phyloP scores from a whole-genome alignment of 2,888 invertebrate species.

The Drosophila helvetica region DNA sequence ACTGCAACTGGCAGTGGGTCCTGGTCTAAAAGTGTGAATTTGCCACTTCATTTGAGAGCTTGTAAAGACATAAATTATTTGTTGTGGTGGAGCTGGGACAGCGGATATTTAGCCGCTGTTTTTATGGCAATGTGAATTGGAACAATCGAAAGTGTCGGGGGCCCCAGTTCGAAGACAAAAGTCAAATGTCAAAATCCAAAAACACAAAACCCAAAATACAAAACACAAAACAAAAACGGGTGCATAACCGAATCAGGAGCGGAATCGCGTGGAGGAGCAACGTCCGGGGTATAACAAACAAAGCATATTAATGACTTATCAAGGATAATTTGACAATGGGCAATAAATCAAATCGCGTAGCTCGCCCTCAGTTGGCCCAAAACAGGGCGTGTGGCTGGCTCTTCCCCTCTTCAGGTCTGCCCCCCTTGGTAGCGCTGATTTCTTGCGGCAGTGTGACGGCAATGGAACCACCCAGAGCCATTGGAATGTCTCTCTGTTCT shows the following conservation, averaged over 20 bases:
- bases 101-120: slow-evolving; percentile 56
- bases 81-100: slow-evolving; percentile 24
- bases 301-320: slow-evolving; percentile 84
- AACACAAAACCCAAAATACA: slow-evolving; percentile 43
- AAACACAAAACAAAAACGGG: too few species aligned
- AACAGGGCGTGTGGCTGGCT: slow-evolving; percentile 65
- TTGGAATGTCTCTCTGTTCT: slow-evolving; percentile 38
- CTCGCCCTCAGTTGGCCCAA: slow-evolving; percentile 24
- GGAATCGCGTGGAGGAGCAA: slow-evolving; percentile 20
- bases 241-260: slow-evolving; percentile 1
- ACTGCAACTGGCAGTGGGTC: neutral
- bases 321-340: slow-evolving; percentile 84
- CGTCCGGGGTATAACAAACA: slow-evolving; percentile 51
- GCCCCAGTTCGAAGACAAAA: slow-evolving; percentile 56
- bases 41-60: slow-evolving; percentile 80
- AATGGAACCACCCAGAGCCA: slow-evolving; percentile 46
- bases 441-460: slow-evolving; percentile 26
- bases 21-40: slow-evolving; percentile 75
- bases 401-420: slow-evolving; percentile 13
- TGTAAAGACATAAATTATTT: slow-evolving; percentile 74
- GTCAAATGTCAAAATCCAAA: slow-evolving; percentile 56
- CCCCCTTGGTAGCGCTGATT: too few species aligned
- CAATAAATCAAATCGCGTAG: slow-evolving; percentile 82
- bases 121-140: slow-evolving; percentile 71
- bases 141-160: slow-evolving; percentile 59